Evolutionary conservation across 2,888 invertebrate genomes (phyloP).

Genomic region (Macrophya annulata): DNA sequence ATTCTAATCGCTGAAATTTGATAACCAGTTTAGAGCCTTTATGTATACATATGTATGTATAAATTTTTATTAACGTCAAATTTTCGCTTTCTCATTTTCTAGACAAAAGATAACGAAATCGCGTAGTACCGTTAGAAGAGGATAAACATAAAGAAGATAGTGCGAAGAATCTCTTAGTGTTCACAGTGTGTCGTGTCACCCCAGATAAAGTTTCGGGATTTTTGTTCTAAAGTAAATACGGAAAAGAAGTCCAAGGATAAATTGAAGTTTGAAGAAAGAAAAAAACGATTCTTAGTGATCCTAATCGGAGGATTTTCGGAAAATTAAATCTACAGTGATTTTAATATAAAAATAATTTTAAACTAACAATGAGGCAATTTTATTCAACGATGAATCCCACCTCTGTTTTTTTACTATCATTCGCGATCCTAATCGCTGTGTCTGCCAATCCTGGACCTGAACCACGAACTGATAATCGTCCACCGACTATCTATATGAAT

Average conservation of each 20-base stretch:
- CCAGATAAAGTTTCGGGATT: background rate
- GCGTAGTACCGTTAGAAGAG: slow-evolving; percentile 23
- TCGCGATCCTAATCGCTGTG: slow-evolving; percentile 66
- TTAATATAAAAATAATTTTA: background rate
- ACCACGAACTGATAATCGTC: slow-evolving; percentile 61
- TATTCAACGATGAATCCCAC: slow-evolving; percentile 68
- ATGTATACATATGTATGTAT: too few species aligned
- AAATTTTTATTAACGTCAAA: background rate
- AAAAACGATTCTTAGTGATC: background rate
- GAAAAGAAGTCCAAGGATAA: background rate
- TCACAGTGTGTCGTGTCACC: slow-evolving; percentile 5
- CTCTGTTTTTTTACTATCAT: slow-evolving; percentile 66
- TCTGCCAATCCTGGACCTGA: slow-evolving; percentile 67
- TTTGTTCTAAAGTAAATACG: background rate
- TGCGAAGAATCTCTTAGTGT: slow-evolving; percentile 29
- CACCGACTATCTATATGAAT: slow-evolving; percentile 85
- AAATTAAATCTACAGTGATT: background rate
- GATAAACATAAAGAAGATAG: background rate
- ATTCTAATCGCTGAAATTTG: background rate
- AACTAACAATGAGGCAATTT: background rate
- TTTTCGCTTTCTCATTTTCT: background rate
- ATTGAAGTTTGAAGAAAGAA: background rate
- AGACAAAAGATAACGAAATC: slow-evolving; percentile 20
- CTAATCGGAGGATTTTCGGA: background rate
- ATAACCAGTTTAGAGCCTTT: background rate